Percentiles rank a stretch among this genome's conserved stretches.
Evolutionary conservation across 1,140 invertebrate species (phyloP).

Genomic region (Pissodes strobi): DNA sequence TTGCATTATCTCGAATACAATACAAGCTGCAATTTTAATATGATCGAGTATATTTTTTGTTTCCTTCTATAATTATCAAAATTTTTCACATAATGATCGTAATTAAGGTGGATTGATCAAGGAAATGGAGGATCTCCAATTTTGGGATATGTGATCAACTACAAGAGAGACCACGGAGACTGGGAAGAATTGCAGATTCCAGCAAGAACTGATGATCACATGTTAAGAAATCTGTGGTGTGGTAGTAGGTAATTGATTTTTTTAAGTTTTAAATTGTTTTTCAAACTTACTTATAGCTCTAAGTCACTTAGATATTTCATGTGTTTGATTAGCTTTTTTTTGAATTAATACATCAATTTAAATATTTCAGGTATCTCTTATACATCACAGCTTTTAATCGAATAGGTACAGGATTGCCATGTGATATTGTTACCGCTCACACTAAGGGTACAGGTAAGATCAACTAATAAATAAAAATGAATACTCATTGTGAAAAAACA

Average conservation of each 20-base stretch:
- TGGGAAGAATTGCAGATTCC: slow-evolving; percentile 86
- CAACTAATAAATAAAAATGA: not conserved
- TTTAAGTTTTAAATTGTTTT: not conserved
- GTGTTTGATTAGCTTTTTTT: no score
- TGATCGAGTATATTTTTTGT: no score
- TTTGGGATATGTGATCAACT: slow-evolving; percentile 83
- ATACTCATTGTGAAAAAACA: not conserved
- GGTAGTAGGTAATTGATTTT: slow-evolving; percentile 64
- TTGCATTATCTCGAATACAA: no score
- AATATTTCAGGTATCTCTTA: slow-evolving; percentile 67
- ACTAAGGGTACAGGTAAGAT: slow-evolving; percentile 78
- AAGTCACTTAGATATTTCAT: no score
- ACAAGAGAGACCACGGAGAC: slow-evolving; percentile 84
- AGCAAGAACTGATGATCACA: slow-evolving; percentile 75
- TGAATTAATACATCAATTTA: not conserved
- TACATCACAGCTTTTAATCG: slow-evolving; percentile 88
- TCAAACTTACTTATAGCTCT: not conserved
- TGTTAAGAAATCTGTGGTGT: slow-evolving; percentile 81
- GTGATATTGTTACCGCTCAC: slow-evolving; percentile 80
- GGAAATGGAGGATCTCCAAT: slow-evolving; percentile 73
- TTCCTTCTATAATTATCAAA: no score
- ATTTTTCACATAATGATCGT: no score
- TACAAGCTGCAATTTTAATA: no score
- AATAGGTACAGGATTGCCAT: slow-evolving; percentile 84
- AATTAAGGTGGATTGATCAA: slow-evolving; percentile 61